Conservation (phyloP, 1,140 invertebrate genomes). For the Calliopsis andreniformis region DNA sequence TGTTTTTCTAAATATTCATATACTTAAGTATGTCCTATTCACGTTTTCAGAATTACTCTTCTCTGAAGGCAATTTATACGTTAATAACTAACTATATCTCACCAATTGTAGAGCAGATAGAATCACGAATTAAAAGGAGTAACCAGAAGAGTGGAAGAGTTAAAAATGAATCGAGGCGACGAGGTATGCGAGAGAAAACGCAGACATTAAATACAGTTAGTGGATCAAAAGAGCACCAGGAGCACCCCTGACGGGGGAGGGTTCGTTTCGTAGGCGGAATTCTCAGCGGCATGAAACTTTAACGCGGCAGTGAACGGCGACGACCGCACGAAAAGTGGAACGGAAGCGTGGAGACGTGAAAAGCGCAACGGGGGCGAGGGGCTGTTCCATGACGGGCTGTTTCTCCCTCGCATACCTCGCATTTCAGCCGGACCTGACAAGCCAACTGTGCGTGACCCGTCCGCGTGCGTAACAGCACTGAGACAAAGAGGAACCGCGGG, state of each 20-base stretch:
- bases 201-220: background rate
- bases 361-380: slow-evolving; percentile 14
- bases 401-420: slow-evolving; percentile 25
- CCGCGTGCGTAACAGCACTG: slow-evolving; percentile 49
- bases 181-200: background rate
- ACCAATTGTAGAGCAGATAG: too few relatives aligned
- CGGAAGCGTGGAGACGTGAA: background rate
- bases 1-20: too few relatives aligned
- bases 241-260: background rate
- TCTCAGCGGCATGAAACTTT: slow-evolving; percentile 5
- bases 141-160: too few relatives aligned
- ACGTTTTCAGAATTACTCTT: too few relatives aligned
- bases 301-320: background rate
- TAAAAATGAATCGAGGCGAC: background rate
- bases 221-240: background rate
- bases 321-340: slow-evolving; percentile 1
- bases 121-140: too few relatives aligned
- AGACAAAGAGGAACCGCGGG: slow-evolving; percentile 44
- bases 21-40: too few relatives aligned
- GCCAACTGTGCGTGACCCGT: slow-evolving; percentile 55
- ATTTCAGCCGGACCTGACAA: slow-evolving; percentile 41
- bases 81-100: too few relatives aligned
- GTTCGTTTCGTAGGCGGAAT: background rate
- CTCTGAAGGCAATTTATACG: too few relatives aligned
- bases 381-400: background rate